These are phyloP conservation scores for Microctenopoma steveboyesi DNA, from an alignment of 2,797 vertebrate species.

Conservation along the genomic window DNA sequence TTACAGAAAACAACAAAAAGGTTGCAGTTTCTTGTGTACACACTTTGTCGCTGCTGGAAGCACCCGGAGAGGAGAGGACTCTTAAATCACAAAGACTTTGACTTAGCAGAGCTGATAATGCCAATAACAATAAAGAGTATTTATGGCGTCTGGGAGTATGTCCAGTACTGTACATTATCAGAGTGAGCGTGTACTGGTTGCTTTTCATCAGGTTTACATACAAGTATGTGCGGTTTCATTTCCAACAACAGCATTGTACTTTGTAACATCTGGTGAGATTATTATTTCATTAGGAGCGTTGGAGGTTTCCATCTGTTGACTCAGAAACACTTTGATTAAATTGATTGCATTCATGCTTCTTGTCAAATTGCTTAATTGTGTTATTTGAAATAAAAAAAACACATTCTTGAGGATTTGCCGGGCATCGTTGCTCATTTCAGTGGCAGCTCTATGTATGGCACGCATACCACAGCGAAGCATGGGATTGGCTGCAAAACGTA, in stretches of 20 bases:
- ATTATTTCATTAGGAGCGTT: slow-evolving; percentile 59
- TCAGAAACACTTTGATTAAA: slow-evolving; percentile 55
- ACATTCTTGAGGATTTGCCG: slow-evolving; percentile 44
- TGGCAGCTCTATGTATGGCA: slow-evolving; percentile 33
- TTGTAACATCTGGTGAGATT: slow-evolving; percentile 67
- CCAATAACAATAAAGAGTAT: slow-evolving; percentile 33
- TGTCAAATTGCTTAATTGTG: slow-evolving; percentile 53
- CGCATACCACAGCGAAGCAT: slow-evolving; percentile 29
- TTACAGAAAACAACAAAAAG: slow-evolving; percentile 21
- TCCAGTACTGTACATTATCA: slow-evolving; percentile 42
- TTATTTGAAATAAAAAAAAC: slow-evolving; percentile 56
- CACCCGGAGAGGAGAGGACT: slow-evolving; percentile 1
- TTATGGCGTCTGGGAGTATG: slow-evolving; percentile 27
- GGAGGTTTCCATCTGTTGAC: slow-evolving; percentile 55
- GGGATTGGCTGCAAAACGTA: slow-evolving; percentile 46
- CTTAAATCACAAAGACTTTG: slow-evolving; percentile 19
- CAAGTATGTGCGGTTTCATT: slow-evolving; percentile 51
- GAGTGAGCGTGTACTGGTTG: slow-evolving; percentile 38
- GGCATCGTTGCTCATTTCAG: slow-evolving; percentile 44
- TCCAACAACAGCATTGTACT: slow-evolving; percentile 46
- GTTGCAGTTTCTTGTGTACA: not conserved
- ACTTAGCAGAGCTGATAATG: slow-evolving; percentile 21
- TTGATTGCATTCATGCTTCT: slow-evolving; percentile 52
- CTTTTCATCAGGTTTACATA: slow-evolving; percentile 41
- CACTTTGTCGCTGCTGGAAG: slow-evolving; percentile 13